Evolutionary conservation across 1,140 invertebrate species (phyloP), one percentile per base, ranked within the genome.

Genomic region (Plectrocnemia conspersa): DNA sequence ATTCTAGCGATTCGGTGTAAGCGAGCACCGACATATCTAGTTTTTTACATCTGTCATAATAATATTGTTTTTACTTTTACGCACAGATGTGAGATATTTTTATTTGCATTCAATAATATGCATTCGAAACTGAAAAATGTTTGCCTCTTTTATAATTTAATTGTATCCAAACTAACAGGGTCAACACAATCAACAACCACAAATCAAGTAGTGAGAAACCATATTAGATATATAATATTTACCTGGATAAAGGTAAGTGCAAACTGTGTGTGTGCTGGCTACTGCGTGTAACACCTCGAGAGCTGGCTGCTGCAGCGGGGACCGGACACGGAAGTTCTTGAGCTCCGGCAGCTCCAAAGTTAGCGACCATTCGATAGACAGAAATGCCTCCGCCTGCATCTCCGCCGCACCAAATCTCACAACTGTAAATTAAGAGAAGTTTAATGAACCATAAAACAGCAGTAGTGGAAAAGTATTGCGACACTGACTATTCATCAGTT

Each of bases 161-260:
- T n/a, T n/a, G n/a, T n/a, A n/a, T n/a, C n/a, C n/a, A n/a, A n/a
- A n/a, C n/a, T n/a, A n/a, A n/a, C n/a, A n/a, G n/a, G n/a, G n/a
- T n/a, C n/a, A n/a, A n/a, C n/a, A n/a, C n/a, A n/a, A n/a, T n/a
- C n/a, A n/a, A n/a, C n/a, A n/a, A n/a, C n/a, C n/a, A n/a, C n/a
- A n/a, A n/a, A n/a, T n/a, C n/a, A n/a, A n/a, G n/a, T n/a, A n/a
- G n/a, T n/a, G n/a, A n/a, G n/a, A n/a, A n/a, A n/a, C n/a, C n/a
- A n/a, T n/a, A n/a, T n/a, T 29, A 40, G 9, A 40, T 7, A n/a
- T n/a, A n/a, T n/a, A n/a, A n/a, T n/a, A n/a, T n/a, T 41, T 23
- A 70, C 68, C 69, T 0, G 69, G 86, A 74, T 81, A 82, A 2
- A 89, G 82, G 63, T 91, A 92, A 0, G 88, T 88, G 69, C 88